Conservation (phyloP, 2,797 vertebrate genomes). For the Antennarius maculatus region DNA sequence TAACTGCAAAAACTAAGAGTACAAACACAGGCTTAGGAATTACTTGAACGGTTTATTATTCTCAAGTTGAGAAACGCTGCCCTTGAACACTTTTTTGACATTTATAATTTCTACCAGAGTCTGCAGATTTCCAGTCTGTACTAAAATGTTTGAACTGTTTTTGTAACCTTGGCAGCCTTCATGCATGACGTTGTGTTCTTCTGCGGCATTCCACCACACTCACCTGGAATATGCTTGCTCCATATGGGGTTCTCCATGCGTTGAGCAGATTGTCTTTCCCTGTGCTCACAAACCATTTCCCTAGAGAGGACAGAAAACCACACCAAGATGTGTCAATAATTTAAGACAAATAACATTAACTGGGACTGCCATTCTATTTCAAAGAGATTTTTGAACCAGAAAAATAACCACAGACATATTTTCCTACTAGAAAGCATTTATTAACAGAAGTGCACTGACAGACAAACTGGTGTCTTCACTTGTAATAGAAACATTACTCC, state of each 20-base stretch:
- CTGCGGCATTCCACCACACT: not conserved
- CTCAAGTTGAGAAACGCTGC: not conserved
- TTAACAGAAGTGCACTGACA: not conserved
- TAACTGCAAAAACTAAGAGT: no score
- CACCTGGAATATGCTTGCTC: slow-evolving; percentile 88
- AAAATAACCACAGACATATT: no score
- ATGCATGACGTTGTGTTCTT: not conserved
- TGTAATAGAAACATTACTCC: not conserved
- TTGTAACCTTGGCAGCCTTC: not conserved
- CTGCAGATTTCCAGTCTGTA: no score
- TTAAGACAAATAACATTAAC: not conserved
- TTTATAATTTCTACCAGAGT: no score
- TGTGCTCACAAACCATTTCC: slow-evolving; percentile 88
- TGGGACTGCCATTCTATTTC: not conserved
- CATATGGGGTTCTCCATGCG: slow-evolving; percentile 87
- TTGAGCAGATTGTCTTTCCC: slow-evolving; percentile 88
- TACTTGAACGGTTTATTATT: no score
- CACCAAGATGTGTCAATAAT: not conserved
- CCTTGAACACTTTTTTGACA: slow-evolving; percentile 5
- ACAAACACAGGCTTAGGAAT: no score
- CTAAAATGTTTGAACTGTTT: no score
- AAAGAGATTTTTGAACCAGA: not conserved
- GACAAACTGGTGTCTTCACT: not conserved
- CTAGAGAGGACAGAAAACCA: slow-evolving; percentile 65
- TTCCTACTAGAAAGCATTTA: not conserved